phyloP scores from a whole-genome alignment of 2,888 invertebrate species.

The Sminthurides aquaticus region DNA sequence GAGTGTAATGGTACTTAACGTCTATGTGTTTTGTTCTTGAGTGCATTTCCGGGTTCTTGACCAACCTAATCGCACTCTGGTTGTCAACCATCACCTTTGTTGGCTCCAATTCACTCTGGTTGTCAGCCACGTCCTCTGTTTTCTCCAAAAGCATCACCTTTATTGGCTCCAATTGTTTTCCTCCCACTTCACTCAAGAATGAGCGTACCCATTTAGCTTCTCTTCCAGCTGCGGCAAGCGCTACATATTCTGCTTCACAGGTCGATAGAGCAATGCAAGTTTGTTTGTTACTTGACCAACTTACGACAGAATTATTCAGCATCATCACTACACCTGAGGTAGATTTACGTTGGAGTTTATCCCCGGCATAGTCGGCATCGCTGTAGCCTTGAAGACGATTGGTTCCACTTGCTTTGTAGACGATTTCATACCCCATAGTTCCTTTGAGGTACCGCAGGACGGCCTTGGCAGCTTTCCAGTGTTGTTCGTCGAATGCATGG shows the following conservation, averaged over 20 bases:
- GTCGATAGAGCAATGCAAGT: not conserved
- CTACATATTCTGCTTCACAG: constrained; percentile 18
- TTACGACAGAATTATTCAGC: not conserved
- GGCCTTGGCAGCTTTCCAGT: constrained; percentile 44
- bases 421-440: constrained; percentile 38
- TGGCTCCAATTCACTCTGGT: constrained; percentile 18
- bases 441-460: constrained; percentile 44
- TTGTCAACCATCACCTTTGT: constrained; percentile 9
- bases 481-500: constrained; percentile 21
- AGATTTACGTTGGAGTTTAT: constrained; percentile 35
- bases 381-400: constrained; percentile 35
- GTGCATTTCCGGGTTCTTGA: constrained; percentile 34
- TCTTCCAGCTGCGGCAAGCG: not conserved
- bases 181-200: constrained; percentile 5
- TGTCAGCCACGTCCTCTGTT: too few relatives aligned
- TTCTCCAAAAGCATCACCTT: too few relatives aligned
- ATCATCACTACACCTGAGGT: constrained; percentile 35
- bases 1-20: constrained; percentile 29
- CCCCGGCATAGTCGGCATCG: constrained; percentile 44
- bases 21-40: constrained; percentile 40
- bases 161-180: not conserved
- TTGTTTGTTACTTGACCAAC: constrained; percentile 16
- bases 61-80: constrained; percentile 31
- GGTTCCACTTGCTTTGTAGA: constrained; percentile 21
- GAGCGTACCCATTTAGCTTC: constrained; percentile 1